Conservation (phyloP, 2,797 vertebrate species). For the Brachyrhaphis roseni region DNA sequence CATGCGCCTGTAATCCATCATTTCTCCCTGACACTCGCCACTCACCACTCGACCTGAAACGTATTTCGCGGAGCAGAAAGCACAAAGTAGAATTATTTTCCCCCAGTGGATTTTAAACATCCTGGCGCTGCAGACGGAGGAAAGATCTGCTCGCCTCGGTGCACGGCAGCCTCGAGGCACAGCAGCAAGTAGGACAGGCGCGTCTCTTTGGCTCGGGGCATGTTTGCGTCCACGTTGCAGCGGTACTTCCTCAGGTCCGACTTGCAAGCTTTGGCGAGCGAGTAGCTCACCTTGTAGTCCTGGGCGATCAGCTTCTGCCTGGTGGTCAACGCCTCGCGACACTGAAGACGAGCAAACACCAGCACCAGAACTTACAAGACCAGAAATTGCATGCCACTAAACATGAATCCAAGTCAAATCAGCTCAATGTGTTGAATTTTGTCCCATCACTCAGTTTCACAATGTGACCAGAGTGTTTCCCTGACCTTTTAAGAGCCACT, state of each 20-base stretch:
- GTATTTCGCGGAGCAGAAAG: background rate
- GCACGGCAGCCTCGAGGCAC: constrained; percentile 94
- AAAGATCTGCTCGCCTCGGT: constrained; percentile 83
- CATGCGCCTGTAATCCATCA: constrained; percentile 97
- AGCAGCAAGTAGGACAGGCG: constrained; percentile 95
- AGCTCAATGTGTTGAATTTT: background rate
- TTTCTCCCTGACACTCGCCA: constrained; percentile 97
- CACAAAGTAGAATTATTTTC: background rate
- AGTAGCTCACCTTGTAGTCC: constrained; percentile 99
- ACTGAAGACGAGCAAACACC: constrained; percentile 77
- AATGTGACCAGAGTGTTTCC: background rate
- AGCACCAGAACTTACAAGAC: background rate
- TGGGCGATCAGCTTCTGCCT: constrained; percentile 97
- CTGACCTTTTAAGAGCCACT: background rate
- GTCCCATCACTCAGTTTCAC: background rate
- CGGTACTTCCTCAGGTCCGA: constrained; percentile 93
- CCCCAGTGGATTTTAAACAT: background rate
- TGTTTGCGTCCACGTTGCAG: constrained; percentile 90
- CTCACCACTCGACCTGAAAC: constrained; percentile 89
- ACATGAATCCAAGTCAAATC: background rate
- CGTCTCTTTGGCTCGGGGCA: constrained; percentile 92
- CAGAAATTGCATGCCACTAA: background rate
- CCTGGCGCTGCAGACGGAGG: background rate
- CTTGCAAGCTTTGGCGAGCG: constrained; percentile 95
- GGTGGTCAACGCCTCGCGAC: constrained; percentile 93